A percentile compares a stretch with the other conserved stretches of the same genome.
phyloP scores from a whole-genome alignment of 1,140 invertebrate species.

The Drosophila insularis region DNA sequence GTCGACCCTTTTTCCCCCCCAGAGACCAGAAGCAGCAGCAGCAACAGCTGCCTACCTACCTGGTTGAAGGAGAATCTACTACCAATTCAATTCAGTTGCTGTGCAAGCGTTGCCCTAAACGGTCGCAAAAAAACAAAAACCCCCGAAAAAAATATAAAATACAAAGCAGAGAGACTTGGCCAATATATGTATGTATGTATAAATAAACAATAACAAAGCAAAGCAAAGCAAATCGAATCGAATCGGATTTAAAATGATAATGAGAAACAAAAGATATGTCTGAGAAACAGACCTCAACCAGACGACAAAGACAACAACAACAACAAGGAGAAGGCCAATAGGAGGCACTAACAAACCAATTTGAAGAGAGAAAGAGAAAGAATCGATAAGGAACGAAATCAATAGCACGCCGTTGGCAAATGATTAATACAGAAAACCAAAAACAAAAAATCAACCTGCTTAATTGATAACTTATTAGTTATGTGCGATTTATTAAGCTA shows the following conservation, averaged over 20 bases:
- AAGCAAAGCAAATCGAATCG: not conserved
- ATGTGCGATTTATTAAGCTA: not conserved
- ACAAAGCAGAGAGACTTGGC: not conserved
- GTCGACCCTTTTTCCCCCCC: not conserved
- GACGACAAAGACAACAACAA: not conserved
- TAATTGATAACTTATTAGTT: slow-evolving; percentile 33
- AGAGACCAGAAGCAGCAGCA: not conserved
- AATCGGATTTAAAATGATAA: not conserved
- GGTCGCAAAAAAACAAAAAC: slow-evolving; percentile 42
- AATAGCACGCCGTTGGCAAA: slow-evolving; percentile 47
- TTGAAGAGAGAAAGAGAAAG: not conserved
- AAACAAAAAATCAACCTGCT: slow-evolving; percentile 10
- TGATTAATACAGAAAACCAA: slow-evolving; percentile 19
- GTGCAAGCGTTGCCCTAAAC: slow-evolving; percentile 49
- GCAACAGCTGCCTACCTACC: not conserved
- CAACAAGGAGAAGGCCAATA: not conserved
- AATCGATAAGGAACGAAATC: slow-evolving; percentile 51
- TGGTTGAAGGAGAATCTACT: slow-evolving; percentile 21
- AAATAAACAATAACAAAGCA: not conserved
- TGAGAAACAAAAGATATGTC: not conserved
- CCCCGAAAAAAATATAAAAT: not conserved
- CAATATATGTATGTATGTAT: not conserved
- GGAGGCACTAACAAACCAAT: too few relatives aligned
- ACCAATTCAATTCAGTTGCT: slow-evolving; percentile 48
- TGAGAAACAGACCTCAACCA: not conserved